Percentiles rank a stretch among this genome's conserved stretches.
Conservation (phyloP, 2,113 vertebrate genomes). For the Martes martes region DNA sequence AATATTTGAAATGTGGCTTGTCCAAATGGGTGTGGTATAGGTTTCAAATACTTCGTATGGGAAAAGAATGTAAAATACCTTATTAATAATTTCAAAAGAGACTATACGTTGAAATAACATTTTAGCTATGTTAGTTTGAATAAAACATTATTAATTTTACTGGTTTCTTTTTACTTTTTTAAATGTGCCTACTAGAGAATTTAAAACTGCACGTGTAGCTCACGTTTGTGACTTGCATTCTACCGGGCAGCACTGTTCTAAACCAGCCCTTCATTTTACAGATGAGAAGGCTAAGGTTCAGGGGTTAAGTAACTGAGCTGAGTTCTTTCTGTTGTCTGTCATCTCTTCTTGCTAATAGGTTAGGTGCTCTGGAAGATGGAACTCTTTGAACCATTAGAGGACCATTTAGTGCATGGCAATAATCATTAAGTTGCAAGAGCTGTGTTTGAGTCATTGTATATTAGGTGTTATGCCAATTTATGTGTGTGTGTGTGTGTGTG, state of each 20-base stretch:
- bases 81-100: constrained; percentile 29
- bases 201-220: background rate
- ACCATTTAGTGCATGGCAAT: background rate
- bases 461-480: background rate
- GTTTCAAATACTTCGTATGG: background rate
- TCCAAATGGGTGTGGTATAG: background rate
- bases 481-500: background rate
- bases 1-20: background rate
- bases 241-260: background rate
- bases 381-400: background rate
- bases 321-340: constrained; percentile 20
- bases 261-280: background rate
- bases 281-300: constrained; percentile 17
- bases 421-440: background rate
- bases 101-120: background rate
- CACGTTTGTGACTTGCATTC: background rate
- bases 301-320: constrained; percentile 43
- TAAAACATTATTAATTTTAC: background rate
- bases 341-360: background rate
- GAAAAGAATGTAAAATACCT: background rate
- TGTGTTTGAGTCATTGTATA: background rate
- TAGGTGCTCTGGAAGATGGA: background rate
- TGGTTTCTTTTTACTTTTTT: background rate
- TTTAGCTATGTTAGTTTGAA: constrained; percentile 1
- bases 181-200: background rate